phyloP scores from a whole-genome alignment of 2,797 vertebrate species.

The Sebastes jordani region DNA sequence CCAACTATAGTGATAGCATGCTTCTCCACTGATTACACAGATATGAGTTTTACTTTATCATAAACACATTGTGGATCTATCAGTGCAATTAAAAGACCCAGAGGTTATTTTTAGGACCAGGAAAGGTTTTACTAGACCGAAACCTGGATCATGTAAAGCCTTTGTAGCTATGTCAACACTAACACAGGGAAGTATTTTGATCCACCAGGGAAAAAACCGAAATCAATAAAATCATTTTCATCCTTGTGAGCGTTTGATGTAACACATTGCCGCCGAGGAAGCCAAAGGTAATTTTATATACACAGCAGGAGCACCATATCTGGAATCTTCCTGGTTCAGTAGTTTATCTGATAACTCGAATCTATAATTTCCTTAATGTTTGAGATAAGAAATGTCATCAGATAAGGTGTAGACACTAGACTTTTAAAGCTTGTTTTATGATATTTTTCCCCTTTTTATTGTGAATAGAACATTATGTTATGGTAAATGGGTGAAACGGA shows the following conservation, averaged over 20 bases:
- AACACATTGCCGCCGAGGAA: background rate
- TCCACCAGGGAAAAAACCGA: background rate
- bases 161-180: background rate
- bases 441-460: background rate
- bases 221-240: background rate
- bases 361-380: background rate
- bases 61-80: background rate
- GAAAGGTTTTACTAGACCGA: background rate
- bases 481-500: background rate
- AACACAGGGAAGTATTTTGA: background rate
- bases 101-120: background rate
- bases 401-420: background rate
- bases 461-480: background rate
- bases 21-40: background rate
- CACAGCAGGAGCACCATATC: background rate
- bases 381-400: background rate
- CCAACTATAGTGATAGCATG: conserved; percentile 12
- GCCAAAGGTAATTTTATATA: too few relatives aligned
- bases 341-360: background rate
- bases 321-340: conserved; percentile 3
- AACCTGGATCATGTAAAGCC: background rate
- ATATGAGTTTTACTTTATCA: background rate
- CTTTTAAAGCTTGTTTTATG: background rate
- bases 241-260: background rate
- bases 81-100: background rate